Percentiles rank a stretch among this genome's conserved stretches.
Conservation (phyloP, 35 echinoderm and acorn worm species). For the Ophiothrix spiculata region DNA sequence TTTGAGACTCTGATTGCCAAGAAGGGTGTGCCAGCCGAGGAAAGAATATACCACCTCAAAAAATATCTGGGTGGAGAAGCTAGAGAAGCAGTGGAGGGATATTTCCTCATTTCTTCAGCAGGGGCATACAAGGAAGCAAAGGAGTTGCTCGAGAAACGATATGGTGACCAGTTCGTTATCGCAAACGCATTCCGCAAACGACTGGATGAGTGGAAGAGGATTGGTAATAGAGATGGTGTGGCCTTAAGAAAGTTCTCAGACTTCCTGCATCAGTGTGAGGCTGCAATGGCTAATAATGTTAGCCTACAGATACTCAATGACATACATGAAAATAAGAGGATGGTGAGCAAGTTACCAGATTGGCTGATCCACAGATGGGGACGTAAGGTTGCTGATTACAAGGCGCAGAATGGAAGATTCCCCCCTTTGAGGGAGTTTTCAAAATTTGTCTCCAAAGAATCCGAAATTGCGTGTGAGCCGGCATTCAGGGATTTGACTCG, state of each 20-base stretch:
- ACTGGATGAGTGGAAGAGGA: conserved; percentile 34
- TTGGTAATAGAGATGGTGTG: background rate
- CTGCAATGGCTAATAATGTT: background rate
- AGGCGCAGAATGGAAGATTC: background rate
- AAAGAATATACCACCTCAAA: conserved; percentile 51
- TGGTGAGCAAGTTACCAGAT: conserved; percentile 24
- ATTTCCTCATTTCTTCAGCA: background rate
- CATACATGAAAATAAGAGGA: conserved; percentile 8
- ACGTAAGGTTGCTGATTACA: background rate
- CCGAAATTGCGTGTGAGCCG: conserved; percentile 46
- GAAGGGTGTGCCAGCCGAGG: background rate
- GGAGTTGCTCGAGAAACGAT: conserved; percentile 8
- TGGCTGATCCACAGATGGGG: conserved; percentile 24
- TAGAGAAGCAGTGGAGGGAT: conserved; percentile 2
- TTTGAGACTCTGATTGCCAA: conserved; percentile 5
- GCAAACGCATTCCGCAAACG: conserved; percentile 6
- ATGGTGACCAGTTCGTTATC: conserved; percentile 16
- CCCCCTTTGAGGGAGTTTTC: conserved; percentile 23
- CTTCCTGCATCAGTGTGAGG: conserved; percentile 17
- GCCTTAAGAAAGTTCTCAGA: background rate
- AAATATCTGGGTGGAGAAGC: conserved; percentile 19
- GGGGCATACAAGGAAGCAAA: background rate
- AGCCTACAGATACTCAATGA: background rate
- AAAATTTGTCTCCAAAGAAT: conserved; percentile 33
- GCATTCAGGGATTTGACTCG: background rate